Conservation (phyloP, 2,797 vertebrate genomes). For the Loriculus beryllinus region DNA sequence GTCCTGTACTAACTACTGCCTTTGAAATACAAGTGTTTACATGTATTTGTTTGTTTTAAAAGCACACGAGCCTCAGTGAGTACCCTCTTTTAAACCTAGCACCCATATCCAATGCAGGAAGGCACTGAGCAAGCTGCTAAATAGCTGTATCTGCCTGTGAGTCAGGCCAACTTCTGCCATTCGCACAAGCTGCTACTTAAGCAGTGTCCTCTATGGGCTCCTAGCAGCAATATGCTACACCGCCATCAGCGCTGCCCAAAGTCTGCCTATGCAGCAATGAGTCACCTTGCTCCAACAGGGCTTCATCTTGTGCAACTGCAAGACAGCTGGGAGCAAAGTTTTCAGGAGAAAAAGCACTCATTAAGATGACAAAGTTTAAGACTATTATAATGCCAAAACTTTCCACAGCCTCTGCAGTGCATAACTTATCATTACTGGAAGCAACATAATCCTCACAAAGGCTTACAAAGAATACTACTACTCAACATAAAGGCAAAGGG, state of each 20-base stretch:
- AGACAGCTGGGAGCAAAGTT: not conserved
- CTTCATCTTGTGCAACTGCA: not conserved
- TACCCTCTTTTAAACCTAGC: not conserved
- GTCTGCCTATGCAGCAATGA: rapidly evolving
- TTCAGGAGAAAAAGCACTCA: not conserved
- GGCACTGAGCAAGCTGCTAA: not conserved
- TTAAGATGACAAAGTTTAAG: not conserved
- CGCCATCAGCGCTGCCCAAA: not conserved
- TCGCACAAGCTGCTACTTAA: not conserved
- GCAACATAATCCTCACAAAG: not conserved
- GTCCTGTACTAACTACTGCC: not conserved
- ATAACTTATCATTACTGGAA: not conserved
- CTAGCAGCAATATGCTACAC: rapidly evolving
- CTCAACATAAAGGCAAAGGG: not conserved
- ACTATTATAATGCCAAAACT: not conserved
- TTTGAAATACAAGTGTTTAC: not conserved
- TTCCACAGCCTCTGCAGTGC: not conserved
- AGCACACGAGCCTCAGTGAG: not conserved
- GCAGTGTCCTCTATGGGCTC: not conserved
- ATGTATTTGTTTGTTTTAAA: not conserved
- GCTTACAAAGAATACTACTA: not conserved
- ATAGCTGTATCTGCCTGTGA: not conserved
- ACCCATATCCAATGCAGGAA: not conserved
- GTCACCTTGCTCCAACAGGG: not conserved
- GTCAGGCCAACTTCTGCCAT: not conserved